Conservation (phyloP, 1,140 invertebrate genomes). For the Leguminivora glycinivorella region DNA sequence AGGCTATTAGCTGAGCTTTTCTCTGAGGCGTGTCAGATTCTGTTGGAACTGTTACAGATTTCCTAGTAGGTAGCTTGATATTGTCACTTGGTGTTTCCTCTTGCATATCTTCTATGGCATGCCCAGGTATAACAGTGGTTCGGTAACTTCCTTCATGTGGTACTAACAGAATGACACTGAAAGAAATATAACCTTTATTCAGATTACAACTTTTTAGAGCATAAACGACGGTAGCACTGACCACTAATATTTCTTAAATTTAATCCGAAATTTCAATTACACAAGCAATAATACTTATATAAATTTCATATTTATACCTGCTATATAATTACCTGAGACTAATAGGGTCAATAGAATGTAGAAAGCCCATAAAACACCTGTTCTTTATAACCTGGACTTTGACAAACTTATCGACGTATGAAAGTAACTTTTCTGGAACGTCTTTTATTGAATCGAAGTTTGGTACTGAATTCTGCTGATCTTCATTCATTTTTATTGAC, state of each 20-base stretch:
- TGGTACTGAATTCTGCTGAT: conserved; percentile 1
- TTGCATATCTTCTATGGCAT: conserved; percentile 55
- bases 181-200: conserved; percentile 31
- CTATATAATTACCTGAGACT: conserved; percentile 48
- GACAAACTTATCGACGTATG: conserved; percentile 56
- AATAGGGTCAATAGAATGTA: conserved; percentile 62
- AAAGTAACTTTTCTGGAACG: conserved; percentile 39
- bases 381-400: conserved; percentile 56
- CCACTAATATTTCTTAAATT: background rate
- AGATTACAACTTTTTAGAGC: background rate
- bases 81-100: conserved; percentile 34
- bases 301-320: background rate
- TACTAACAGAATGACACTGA: conserved; percentile 56
- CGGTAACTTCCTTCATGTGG: conserved; percentile 43
- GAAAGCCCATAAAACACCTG: conserved; percentile 46
- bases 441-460: conserved; percentile 42
- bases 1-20: conserved; percentile 53
- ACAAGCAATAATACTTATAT: background rate
- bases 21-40: conserved; percentile 38
- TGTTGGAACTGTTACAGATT: conserved; percentile 23
- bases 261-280: background rate
- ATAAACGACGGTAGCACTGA: background rate
- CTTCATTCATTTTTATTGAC: background rate
- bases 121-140: conserved; percentile 59
- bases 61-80: conserved; percentile 37